Conservation (phyloP, 2,888 invertebrate genomes). For the Scaeva pyrastri region DNA sequence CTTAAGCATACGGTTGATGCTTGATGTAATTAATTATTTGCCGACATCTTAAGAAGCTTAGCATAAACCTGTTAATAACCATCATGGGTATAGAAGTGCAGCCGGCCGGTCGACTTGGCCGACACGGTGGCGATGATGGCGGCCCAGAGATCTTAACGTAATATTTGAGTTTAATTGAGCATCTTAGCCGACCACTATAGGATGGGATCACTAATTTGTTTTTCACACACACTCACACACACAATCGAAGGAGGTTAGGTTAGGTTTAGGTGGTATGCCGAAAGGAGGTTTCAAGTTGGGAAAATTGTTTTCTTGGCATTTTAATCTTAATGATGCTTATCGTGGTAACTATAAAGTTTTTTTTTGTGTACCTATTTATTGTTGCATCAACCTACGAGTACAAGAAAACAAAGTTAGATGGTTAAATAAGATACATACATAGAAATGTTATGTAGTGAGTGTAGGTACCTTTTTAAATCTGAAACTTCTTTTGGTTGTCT, state of each 20-base stretch:
- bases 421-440: too few relatives aligned
- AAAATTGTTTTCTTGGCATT: slow-evolving; percentile 35
- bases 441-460: not conserved
- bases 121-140: too few relatives aligned
- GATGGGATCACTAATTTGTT: slow-evolving; percentile 24
- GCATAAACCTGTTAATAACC: slow-evolving; percentile 57
- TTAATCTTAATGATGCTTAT: slow-evolving; percentile 54
- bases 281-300: slow-evolving; percentile 20
- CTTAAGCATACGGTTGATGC: too few relatives aligned
- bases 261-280: too few relatives aligned
- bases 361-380: not conserved
- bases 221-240: slow-evolving; percentile 5
- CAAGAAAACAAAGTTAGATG: not conserved
- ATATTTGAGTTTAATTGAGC: slow-evolving; percentile 53
- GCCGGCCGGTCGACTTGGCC: too few relatives aligned
- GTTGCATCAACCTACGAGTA: not conserved
- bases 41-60: slow-evolving; percentile 64
- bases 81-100: not conserved
- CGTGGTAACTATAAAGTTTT: not conserved
- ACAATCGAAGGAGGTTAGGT: not conserved
- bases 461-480: not conserved
- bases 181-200: slow-evolving; percentile 14
- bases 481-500: too few relatives aligned
- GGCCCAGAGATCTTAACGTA: slow-evolving; percentile 27
- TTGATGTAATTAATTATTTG: slow-evolving; percentile 67